These are phyloP conservation scores for Enteromius argenteus DNA, from an alignment of 2,797 vertebrate species.

Conservation along the genomic window DNA sequence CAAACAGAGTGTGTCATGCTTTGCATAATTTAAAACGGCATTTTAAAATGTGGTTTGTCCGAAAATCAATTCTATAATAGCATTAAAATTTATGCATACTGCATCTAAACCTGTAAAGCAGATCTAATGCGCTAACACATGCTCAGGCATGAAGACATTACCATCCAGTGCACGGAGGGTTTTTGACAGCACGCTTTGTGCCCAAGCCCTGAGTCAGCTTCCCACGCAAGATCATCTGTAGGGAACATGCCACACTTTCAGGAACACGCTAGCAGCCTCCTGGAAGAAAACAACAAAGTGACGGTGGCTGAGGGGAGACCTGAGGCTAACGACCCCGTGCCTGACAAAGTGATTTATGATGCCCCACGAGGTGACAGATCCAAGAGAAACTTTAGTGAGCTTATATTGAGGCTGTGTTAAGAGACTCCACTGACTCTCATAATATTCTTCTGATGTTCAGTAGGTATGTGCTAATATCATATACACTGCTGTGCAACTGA, in stretches of 20 bases:
- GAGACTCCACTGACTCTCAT: conserved; percentile 75
- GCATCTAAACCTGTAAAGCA: not conserved
- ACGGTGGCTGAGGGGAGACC: conserved; percentile 70
- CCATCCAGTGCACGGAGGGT: conserved; percentile 6
- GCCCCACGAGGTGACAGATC: conserved; percentile 73
- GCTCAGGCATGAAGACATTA: conserved; percentile 18
- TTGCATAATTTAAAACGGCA: conserved; percentile 15
- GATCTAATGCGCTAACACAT: conserved; percentile 24
- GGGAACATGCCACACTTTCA: conserved; percentile 64
- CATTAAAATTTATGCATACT: not conserved
- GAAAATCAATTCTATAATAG: not conserved
- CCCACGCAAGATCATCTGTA: conserved; percentile 60
- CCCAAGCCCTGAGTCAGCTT: conserved; percentile 55
- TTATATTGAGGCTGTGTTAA: conserved; percentile 74
- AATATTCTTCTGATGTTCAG: conserved; percentile 80
- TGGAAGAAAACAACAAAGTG: conserved; percentile 73
- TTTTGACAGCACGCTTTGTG: conserved; percentile 47
- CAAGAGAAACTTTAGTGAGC: conserved; percentile 76
- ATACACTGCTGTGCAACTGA: conserved; percentile 62
- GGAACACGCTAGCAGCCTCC: conserved; percentile 56
- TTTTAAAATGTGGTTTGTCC: not conserved
- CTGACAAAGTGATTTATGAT: conserved; percentile 82
- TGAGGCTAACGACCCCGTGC: conserved; percentile 71
- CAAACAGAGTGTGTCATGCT: not conserved
- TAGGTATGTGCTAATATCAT: conserved; percentile 71